These are phyloP conservation scores for Clarias gariepinus DNA, from an alignment of 2,113 vertebrate genomes.

Conservation along the genomic window DNA sequence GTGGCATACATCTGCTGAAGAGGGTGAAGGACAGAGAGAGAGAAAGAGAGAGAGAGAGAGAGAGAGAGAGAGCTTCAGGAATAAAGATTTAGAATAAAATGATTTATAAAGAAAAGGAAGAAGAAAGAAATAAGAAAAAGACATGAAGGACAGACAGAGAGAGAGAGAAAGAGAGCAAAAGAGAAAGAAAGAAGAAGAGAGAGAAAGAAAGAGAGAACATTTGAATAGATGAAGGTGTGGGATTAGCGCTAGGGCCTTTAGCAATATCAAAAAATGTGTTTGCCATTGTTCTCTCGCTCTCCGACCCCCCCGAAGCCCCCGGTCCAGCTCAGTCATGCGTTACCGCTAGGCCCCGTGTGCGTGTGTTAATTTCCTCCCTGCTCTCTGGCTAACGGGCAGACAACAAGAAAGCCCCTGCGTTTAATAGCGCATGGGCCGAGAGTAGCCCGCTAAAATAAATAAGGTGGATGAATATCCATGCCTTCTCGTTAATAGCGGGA, in stretches of 20 bases:
- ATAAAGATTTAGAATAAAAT: constrained; percentile 61
- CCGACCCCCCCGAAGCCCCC: constrained; percentile 65
- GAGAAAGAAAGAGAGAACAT: constrained; percentile 55
- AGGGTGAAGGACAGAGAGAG: constrained; percentile 35
- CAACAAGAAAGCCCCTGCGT: constrained; percentile 33
- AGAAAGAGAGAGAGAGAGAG: constrained; percentile 58
- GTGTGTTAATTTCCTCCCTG: constrained; percentile 51
- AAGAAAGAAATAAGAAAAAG: constrained; percentile 38
- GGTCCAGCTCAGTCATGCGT: constrained; percentile 76
- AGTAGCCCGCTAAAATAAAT: constrained; percentile 48
- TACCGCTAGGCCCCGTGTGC: constrained; percentile 58
- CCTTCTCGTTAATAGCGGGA: constrained; percentile 45
- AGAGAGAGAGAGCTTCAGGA: constrained; percentile 56
- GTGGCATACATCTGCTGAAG: constrained; percentile 70
- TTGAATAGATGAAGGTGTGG: constrained; percentile 74
- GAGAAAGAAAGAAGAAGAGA: constrained; percentile 32
- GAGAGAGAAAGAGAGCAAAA: constrained; percentile 44
- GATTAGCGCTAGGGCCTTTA: constrained; percentile 77
- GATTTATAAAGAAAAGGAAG: constrained; percentile 60
- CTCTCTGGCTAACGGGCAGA: constrained; percentile 40
- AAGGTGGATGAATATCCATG: constrained; percentile 50
- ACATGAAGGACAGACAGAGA: constrained; percentile 51
- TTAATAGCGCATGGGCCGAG: constrained; percentile 38
- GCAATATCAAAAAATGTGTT: constrained; percentile 80
- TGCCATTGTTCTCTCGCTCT: constrained; percentile 74